Conservation (phyloP, 2,888 invertebrate genomes). For the Ctena decussata region DNA sequence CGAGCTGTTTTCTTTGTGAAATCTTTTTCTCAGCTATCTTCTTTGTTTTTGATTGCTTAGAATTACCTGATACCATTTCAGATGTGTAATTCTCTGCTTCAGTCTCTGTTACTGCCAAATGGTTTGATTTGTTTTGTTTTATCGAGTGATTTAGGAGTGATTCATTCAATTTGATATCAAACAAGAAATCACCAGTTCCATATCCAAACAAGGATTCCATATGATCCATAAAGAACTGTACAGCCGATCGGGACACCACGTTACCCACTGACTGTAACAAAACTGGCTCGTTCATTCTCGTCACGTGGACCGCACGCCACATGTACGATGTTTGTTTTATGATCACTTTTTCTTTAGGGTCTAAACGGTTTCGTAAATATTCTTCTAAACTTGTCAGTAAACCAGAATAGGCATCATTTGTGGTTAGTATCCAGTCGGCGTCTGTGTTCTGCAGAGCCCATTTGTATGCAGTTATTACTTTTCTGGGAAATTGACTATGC, state of each 20-base stretch:
- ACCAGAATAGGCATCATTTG: background rate
- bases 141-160: background rate
- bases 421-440: background rate
- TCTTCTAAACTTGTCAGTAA: background rate
- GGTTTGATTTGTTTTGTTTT: background rate
- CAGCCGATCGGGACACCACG: background rate
- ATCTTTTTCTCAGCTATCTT: background rate
- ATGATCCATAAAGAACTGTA: background rate
- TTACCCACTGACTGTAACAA: background rate
- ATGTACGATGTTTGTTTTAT: no score
- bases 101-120: no score
- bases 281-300: no score
- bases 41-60: no score
- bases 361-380: background rate
- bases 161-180: background rate
- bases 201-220: background rate
- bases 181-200: background rate
- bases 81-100: no score
- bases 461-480: background rate
- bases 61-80: no score
- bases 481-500: background rate
- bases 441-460: background rate
- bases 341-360: no score
- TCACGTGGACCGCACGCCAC: no score
- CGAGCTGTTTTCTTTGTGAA: background rate